Percentiles rank a stretch among this genome's conserved stretches.
Conservation (phyloP, 2,113 vertebrate species). For the Eudyptes chrysolophus region DNA sequence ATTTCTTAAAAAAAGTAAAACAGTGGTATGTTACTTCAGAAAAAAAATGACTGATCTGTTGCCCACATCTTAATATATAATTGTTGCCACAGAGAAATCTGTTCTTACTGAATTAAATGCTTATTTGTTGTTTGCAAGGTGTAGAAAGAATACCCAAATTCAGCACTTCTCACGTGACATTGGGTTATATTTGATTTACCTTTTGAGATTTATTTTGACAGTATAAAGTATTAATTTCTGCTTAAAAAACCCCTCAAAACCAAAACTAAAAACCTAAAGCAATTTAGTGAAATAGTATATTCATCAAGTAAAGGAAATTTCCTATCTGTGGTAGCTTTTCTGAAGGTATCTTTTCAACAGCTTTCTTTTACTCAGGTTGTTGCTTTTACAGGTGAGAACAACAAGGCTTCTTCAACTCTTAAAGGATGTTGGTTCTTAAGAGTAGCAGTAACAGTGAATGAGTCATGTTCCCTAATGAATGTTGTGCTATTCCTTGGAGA, state of each 20-base stretch:
- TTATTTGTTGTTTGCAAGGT: background rate
- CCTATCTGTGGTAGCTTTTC: background rate
- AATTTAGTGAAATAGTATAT: slow-evolving; percentile 16
- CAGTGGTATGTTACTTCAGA: background rate
- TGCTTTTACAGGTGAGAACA: background rate
- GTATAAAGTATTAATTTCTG: slow-evolving; percentile 15
- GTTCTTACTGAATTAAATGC: background rate
- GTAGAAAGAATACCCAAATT: background rate
- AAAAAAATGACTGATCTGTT: background rate
- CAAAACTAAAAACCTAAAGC: background rate
- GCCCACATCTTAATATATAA: background rate
- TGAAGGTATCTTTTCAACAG: background rate
- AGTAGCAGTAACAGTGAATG: background rate
- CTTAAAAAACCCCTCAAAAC: background rate
- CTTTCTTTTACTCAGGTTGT: background rate
- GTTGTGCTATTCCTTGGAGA: background rate
- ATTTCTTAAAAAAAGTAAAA: background rate
- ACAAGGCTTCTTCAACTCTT: background rate
- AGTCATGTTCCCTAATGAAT: background rate
- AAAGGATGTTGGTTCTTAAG: background rate
- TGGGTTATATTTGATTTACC: slow-evolving; percentile 28
- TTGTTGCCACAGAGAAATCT: background rate
- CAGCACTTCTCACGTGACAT: background rate
- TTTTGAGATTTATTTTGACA: slow-evolving; percentile 21
- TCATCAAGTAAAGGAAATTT: background rate